These are phyloP conservation scores for Amiota communis DNA, from an alignment of 2,888 invertebrate species.

Conservation along the genomic window DNA sequence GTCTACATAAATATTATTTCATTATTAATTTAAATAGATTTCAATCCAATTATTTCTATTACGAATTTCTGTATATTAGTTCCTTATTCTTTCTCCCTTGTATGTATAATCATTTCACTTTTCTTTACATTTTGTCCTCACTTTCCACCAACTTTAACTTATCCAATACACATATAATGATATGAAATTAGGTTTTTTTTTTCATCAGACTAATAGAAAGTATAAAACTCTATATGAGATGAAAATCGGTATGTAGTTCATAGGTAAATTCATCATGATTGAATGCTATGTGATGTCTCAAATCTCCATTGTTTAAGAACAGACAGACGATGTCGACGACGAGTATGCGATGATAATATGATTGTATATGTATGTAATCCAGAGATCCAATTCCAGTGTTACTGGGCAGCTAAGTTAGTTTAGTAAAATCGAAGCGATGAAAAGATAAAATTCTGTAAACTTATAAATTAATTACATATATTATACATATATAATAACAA, in stretches of 20 bases:
- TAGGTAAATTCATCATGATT: slow-evolving; percentile 35
- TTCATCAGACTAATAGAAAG: too few species aligned
- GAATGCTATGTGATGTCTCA: slow-evolving; percentile 65
- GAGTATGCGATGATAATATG: too few species aligned
- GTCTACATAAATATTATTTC: neutral
- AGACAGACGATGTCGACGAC: too few species aligned
- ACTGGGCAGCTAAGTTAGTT: slow-evolving; percentile 54
- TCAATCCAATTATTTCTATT: neutral
- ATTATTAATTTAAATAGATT: neutral
- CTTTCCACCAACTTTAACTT: neutral
- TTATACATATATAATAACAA: neutral
- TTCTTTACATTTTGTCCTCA: neutral
- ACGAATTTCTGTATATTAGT: slow-evolving; percentile 16
- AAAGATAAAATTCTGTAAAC: neutral
- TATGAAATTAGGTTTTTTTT: neutral
- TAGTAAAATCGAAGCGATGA: slow-evolving; percentile 15
- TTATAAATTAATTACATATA: too few species aligned
- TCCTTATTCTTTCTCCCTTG: neutral
- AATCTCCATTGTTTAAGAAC: slow-evolving; percentile 54
- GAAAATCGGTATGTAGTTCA: slow-evolving; percentile 28
- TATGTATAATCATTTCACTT: too few species aligned
- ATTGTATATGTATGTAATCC: slow-evolving; percentile 4
- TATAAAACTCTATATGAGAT: too few species aligned
- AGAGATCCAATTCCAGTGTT: slow-evolving; percentile 51
- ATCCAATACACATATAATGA: neutral